Conservation (phyloP, 2,888 invertebrate species). For the Drosophila dives region DNA sequence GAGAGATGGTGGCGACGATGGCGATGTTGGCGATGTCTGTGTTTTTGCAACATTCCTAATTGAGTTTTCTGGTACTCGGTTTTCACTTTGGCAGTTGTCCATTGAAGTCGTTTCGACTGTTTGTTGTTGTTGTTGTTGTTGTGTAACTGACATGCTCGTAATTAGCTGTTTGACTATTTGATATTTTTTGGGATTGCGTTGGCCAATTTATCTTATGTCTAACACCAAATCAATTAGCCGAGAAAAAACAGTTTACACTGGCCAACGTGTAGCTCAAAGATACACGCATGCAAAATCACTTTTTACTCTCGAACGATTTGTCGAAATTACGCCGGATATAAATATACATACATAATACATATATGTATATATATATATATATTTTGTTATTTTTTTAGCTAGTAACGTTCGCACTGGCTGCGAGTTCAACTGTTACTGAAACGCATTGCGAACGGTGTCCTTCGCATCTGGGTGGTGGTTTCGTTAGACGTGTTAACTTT, state of each 20-base stretch:
- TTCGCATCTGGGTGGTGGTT: constrained; percentile 43
- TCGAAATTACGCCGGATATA: constrained; percentile 8
- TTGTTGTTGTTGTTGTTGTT: constrained; percentile 37
- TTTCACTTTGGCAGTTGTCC: constrained; percentile 71
- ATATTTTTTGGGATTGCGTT: constrained; percentile 29
- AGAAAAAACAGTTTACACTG: background rate
- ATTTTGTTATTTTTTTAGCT: background rate
- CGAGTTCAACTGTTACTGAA: constrained; percentile 67
- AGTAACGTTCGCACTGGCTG: constrained; percentile 54
- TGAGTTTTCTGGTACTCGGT: constrained; percentile 76
- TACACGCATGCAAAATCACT: constrained; percentile 37
- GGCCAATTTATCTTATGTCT: constrained; percentile 47
- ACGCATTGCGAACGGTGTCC: constrained; percentile 51
- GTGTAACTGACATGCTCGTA: constrained; percentile 64
- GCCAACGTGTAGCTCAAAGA: constrained; percentile 25
- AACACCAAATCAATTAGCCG: constrained; percentile 43
- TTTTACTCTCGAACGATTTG: constrained; percentile 5
- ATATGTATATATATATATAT: background rate
- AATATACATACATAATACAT: background rate
- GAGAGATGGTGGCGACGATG: constrained; percentile 6
- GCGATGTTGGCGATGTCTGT: constrained; percentile 35
- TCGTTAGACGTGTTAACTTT: constrained; percentile 55
- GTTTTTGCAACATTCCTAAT: constrained; percentile 72
- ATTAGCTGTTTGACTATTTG: constrained; percentile 52
- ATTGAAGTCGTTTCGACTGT: constrained; percentile 46